Evolutionary conservation across 2,113 vertebrate species (phyloP), one percentile per base, ranked within the genome.

Genomic region (Protobothrops mucrosquamatus): DNA sequence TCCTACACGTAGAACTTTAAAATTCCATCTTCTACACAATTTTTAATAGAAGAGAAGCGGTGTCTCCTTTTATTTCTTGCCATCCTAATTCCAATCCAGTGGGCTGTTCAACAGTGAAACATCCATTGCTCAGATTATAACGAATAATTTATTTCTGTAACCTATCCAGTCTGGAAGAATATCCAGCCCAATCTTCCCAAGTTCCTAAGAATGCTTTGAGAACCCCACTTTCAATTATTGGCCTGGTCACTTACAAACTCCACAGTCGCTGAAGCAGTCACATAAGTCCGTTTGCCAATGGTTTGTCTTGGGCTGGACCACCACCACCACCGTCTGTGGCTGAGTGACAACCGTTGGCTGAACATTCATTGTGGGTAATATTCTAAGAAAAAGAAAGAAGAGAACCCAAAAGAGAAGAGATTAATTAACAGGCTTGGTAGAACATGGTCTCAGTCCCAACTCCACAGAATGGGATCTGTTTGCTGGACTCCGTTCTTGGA

Each of bases 251-350:
- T 97, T 95, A 98, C 98, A 98, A 89, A 97, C 96, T 0, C 95
- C 5, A 0, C 94, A 97, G 94, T 98, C 97, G 0, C 89, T 22
- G 93, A 95, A 97, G 90, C 98, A 98, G 1, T 97, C 97, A 34
- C 92, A 94, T 92, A 97, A 0, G 48, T 95, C 93, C 0, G 97
- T 98, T 92, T 97, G 97, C 97, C 98, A 97, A 0, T 0, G 2
- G 93, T 9, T 92, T 0, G 11, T 87, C 0, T 94, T 85, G 10
- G 1, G 18, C 0, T 8, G 0, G 0, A 74, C 7, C 0, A 0
- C 0, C 0, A 0, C 34, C 24, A 1, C 0, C 48, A 51, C 48
- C 4, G 4, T 48, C 0, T 85, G 74, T 9, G 90, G 74, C 24
- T 91, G 90, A n/a, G 64, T n/a, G 12, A 12, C 4, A 11, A 91